These are phyloP conservation scores for Muscina levida DNA, from an alignment of 2,888 invertebrate genomes.

Conservation along the genomic window DNA sequence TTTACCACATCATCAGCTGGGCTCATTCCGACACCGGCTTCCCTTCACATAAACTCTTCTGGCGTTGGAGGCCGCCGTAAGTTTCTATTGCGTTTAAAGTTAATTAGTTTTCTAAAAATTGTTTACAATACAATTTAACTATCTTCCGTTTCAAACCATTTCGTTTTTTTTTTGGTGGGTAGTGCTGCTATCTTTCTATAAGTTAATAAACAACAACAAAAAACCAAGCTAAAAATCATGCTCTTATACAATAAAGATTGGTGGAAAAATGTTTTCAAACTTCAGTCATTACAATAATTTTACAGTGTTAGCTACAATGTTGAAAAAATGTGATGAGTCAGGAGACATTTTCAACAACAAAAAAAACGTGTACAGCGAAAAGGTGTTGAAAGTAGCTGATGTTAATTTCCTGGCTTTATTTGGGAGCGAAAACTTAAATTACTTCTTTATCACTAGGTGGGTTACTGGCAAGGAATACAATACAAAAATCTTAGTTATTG, in stretches of 20 bases:
- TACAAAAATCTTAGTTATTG: too few relatives aligned
- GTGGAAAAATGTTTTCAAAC: neutral
- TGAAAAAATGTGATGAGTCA: too few relatives aligned
- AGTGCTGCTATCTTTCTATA: neutral
- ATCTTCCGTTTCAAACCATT: conserved; percentile 11
- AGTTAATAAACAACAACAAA: conserved; percentile 32
- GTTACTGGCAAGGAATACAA: too few relatives aligned
- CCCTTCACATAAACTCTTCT: conserved; percentile 10
- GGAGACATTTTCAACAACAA: too few relatives aligned
- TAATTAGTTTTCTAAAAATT: conserved; percentile 61
- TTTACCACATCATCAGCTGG: neutral
- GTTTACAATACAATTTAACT: conserved; percentile 35
- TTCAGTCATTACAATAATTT: conserved; percentile 8
- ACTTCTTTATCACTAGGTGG: too few relatives aligned
- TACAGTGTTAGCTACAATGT: neutral
- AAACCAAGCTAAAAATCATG: too few relatives aligned
- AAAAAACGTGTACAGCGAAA: too few relatives aligned
- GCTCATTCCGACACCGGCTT: neutral
- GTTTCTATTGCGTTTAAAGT: conserved; percentile 61
- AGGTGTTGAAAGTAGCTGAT: too few relatives aligned
- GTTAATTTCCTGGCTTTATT: too few relatives aligned
- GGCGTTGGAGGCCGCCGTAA: conserved; percentile 3
- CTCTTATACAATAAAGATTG: too few relatives aligned
- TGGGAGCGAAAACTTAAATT: too few relatives aligned
- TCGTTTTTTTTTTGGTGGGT: neutral